Evolutionary conservation across 2,888 invertebrate genomes (phyloP).

Genomic region (Himalopsyche tibetana): DNA sequence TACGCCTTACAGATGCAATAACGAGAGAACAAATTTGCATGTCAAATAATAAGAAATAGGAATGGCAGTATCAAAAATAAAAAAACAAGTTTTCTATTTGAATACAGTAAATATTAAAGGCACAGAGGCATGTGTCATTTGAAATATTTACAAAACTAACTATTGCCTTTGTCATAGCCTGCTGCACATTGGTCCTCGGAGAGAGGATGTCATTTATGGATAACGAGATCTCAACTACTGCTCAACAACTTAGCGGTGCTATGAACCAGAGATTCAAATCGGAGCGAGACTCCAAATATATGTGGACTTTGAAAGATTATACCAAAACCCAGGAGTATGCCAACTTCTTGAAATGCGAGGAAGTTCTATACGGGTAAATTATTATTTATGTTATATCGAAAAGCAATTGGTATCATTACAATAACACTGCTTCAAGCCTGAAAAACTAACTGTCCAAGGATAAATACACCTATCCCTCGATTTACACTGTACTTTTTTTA

Average conservation of each 20-base stretch:
- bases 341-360: conserved; percentile 84
- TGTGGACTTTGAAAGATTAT: conserved; percentile 84
- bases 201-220: conserved; percentile 86
- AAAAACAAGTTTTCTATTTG: too few species aligned
- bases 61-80: too few species aligned
- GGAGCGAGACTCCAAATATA: conserved; percentile 88
- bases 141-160: too few species aligned
- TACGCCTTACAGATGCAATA: too few species aligned
- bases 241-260: conserved; percentile 82
- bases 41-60: too few species aligned
- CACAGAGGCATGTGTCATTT: too few species aligned
- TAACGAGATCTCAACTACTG: conserved; percentile 77
- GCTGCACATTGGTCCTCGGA: conserved; percentile 87
- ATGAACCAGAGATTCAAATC: conserved; percentile 87
- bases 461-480: too few species aligned
- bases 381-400: not conserved
- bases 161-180: conserved; percentile 73
- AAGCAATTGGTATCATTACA: not conserved
- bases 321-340: conserved; percentile 84
- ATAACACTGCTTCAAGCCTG: too few species aligned
- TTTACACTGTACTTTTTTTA: too few species aligned
- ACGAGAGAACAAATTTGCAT: too few species aligned
- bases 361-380: conserved; percentile 85
- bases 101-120: too few species aligned
- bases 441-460: too few species aligned